phyloP scores from a whole-genome alignment of 1,140 invertebrate species.

The Rhynchophorus ferrugineus region DNA sequence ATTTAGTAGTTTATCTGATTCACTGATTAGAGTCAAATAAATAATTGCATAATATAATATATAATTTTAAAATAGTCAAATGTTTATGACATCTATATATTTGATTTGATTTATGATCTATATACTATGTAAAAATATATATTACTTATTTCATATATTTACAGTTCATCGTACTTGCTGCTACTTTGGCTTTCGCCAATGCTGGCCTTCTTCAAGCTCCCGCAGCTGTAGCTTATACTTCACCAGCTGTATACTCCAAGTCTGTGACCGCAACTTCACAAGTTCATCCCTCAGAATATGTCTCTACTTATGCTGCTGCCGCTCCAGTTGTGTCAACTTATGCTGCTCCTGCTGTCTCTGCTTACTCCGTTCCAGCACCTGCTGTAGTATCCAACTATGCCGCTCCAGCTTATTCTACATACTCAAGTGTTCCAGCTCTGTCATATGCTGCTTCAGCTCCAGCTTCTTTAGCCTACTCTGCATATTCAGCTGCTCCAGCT shows the following conservation, averaged over 20 bases:
- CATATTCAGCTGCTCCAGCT: slow-evolving; percentile 39
- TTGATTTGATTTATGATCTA: too few relatives aligned
- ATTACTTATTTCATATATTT: too few relatives aligned
- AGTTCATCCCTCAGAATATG: background rate
- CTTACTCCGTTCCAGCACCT: slow-evolving; percentile 24
- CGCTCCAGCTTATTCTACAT: slow-evolving; percentile 24
- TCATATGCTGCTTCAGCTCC: slow-evolving; percentile 49
- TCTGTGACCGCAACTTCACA: background rate
- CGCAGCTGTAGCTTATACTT: background rate
- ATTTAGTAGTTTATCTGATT: too few relatives aligned
- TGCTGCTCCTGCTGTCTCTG: slow-evolving; percentile 13
- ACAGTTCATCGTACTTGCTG: slow-evolving; percentile 27
- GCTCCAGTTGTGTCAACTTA: slow-evolving; percentile 15
- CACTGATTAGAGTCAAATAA: too few relatives aligned
- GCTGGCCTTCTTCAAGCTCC: slow-evolving; percentile 27
- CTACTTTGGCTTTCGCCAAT: slow-evolving; percentile 30
- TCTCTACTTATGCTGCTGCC: slow-evolving; percentile 1
- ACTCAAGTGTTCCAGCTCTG: slow-evolving; percentile 29
- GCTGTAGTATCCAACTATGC: slow-evolving; percentile 24
- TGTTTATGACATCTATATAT: too few relatives aligned
- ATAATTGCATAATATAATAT: too few relatives aligned
- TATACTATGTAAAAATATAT: too few relatives aligned
- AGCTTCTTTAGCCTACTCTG: slow-evolving; percentile 44
- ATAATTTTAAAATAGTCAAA: background rate
- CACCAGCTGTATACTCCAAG: background rate